Percentiles rank a stretch among this genome's conserved stretches.
Evolutionary conservation across 37 sponge, comb jelly and placozoan genomes (phyloP).

Genomic region (Tethya wilhelma): DNA sequence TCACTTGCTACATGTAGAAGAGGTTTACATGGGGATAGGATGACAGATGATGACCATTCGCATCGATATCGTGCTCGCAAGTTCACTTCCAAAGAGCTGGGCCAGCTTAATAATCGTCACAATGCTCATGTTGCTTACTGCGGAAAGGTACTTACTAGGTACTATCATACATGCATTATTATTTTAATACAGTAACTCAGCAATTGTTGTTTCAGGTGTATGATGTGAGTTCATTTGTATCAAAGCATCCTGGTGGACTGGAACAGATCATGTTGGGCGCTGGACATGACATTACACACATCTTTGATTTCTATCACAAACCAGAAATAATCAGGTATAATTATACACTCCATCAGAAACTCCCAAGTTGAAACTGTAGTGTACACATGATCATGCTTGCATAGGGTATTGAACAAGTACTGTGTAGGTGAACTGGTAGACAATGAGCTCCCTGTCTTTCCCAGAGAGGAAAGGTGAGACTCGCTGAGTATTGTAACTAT

Average conservation of each 20-base stretch:
- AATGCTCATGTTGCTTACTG: constrained; percentile 84
- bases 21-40: too few species aligned
- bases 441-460: neutral
- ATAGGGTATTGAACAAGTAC: neutral
- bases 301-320: constrained; percentile 89
- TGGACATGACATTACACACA: constrained; percentile 78
- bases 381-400: neutral
- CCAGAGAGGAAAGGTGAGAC: neutral
- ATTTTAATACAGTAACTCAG: too few species aligned
- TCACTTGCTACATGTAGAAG: too few species aligned
- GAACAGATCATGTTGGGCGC: constrained; percentile 83
- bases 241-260: too few species aligned
- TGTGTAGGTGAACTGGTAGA: neutral
- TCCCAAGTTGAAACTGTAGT: neutral
- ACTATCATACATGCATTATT: too few species aligned
- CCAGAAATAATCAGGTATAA: neutral
- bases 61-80: constrained; percentile 14
- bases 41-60: too few species aligned
- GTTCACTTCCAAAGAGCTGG: constrained; percentile 82
- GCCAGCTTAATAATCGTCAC: constrained; percentile 69
- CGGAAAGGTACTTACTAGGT: too few species aligned
- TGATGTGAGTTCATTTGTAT: constrained; percentile 71
- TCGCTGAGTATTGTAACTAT: too few species aligned
- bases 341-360: too few species aligned
- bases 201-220: too few species aligned